Base-by-base conservation (phyloP, 2,888 invertebrate species). In the Ectemnius continuus region DNA sequence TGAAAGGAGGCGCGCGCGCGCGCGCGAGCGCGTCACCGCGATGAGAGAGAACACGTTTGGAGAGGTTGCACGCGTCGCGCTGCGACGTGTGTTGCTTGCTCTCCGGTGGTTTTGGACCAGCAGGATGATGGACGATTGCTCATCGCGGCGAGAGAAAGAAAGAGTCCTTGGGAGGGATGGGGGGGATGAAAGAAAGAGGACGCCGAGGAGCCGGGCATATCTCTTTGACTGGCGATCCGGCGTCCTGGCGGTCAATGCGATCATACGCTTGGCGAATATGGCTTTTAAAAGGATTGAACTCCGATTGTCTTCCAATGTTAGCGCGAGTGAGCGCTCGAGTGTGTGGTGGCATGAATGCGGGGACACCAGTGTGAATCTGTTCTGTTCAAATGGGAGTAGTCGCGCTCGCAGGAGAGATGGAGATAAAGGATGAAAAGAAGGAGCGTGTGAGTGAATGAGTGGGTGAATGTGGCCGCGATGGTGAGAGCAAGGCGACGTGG, bases 261-360 rank as follows among this genome's bases (percentile, higher is more conserved):
- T 52, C 52, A 52, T 75, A 68, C 66, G 67, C 67, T 73, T 75
- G 70, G 67, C 74, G 69, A 73, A 75, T 76, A 67, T 70, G 75
- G 72, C 66, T 73, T 73, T 36, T 36, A 36, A 36, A 36, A 36
- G 36, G 36, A 36, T 73, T 62, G 52, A 83, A 82, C 76, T 84
- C 74, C 81, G 81, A 84, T 85, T 84, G 86, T 86, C 86, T 86
- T 86, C 86, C 86, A 86, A 81, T 77, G 61, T 74, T 75, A 73
- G 80, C 77, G 76, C 67, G 76, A 78, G 70, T 70, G 68, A 73
- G 75, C 64, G 72, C 75, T 70, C 59, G 76, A 46, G 69, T 48
- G 69, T 4, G 46, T 46, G 66, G 46, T 13, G 3, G 69, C 36
- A 13, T 20, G 58, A 36, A 36, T 36, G 36, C 36, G 36, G 11